These are phyloP conservation scores for Aphrocallistes beatrix DNA, from an alignment of 37 sponge, comb jelly and placozoan genomes.

Conservation along the genomic window DNA sequence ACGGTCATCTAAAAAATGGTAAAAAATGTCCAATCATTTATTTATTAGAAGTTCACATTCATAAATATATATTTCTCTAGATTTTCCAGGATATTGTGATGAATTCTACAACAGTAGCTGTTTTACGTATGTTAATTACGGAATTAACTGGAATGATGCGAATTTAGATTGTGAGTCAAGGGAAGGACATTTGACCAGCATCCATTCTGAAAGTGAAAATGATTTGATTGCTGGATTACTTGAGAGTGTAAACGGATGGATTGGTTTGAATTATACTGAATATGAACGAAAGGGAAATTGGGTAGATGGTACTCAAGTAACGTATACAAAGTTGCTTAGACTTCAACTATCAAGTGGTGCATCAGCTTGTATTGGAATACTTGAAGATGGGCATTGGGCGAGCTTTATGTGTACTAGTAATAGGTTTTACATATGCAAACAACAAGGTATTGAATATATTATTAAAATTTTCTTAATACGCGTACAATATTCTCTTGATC, in stretches of 20 bases:
- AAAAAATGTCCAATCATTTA: too few species aligned
- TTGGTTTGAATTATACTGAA: not conserved
- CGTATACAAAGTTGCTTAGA: not conserved
- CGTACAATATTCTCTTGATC: too few species aligned
- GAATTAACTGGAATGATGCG: not conserved
- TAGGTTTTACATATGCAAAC: not conserved
- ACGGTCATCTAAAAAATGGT: too few species aligned
- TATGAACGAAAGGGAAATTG: not conserved
- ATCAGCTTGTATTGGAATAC: not conserved
- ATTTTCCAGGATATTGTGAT: not conserved
- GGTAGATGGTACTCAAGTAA: conserved; percentile 5
- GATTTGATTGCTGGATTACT: not conserved
- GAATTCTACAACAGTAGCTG: not conserved
- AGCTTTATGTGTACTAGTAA: not conserved
- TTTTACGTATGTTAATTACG: not conserved
- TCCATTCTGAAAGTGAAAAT: not conserved
- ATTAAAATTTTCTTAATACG: too few species aligned
- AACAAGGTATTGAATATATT: too few species aligned
- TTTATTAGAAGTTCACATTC: too few species aligned
- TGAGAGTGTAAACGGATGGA: not conserved
- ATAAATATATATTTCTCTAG: too few species aligned
- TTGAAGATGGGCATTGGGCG: not conserved
- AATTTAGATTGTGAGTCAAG: not conserved
- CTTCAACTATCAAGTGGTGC: not conserved
- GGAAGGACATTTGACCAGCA: conserved; percentile 2